These are phyloP conservation scores for Podarcis siculus DNA, from an alignment of 2,797 vertebrate genomes.

Conservation along the genomic window DNA sequence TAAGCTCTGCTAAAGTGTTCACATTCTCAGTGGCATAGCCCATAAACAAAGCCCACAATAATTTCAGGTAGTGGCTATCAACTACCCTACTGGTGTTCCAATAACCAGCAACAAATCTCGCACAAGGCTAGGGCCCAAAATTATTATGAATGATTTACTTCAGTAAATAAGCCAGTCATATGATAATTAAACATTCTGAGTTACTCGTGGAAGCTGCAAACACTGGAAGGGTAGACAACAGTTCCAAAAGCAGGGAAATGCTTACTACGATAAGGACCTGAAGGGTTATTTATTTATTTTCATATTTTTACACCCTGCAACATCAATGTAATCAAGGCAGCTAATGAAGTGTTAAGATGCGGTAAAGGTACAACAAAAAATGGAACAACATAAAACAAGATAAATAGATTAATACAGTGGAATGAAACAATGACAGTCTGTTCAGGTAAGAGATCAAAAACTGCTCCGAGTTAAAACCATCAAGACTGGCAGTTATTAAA, in stretches of 20 bases:
- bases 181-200: not conserved
- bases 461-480: not conserved
- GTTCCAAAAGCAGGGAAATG: not conserved
- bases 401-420: not conserved
- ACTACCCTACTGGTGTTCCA: constrained; percentile 37
- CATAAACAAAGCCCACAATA: constrained; percentile 44
- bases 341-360: not conserved
- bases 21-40: constrained; percentile 16
- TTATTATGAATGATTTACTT: not conserved
- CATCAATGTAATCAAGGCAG: not conserved
- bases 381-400: not conserved
- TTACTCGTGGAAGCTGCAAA: constrained; percentile 3
- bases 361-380: not conserved
- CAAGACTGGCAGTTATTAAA: not conserved
- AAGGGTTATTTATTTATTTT: not conserved
- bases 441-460: not conserved
- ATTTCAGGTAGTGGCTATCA: not conserved
- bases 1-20: constrained; percentile 56
- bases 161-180: not conserved
- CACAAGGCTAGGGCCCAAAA: constrained; percentile 3
- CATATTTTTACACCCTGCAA: not conserved
- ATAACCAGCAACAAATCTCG: not conserved
- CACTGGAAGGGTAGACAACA: not conserved
- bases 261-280: not conserved
- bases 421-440: not conserved